Evolutionary conservation across 2,888 invertebrate genomes (phyloP).

Genomic region (Phaedon cochleariae): DNA sequence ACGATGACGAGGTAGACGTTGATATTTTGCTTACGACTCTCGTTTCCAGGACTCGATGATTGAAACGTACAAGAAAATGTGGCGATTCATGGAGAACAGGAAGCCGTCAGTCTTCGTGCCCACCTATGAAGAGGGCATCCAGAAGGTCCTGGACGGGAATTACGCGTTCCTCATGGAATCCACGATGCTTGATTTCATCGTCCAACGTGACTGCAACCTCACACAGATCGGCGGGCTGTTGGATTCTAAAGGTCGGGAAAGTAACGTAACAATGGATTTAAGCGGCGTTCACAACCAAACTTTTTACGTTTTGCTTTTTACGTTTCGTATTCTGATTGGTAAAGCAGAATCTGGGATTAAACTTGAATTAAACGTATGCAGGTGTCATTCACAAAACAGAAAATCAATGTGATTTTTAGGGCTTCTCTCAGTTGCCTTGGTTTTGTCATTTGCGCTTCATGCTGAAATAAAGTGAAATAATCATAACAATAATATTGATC

Average conservation of each 20-base stretch:
- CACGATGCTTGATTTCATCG: slow-evolving; percentile 84
- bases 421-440: too few species aligned
- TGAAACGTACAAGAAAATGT: slow-evolving; percentile 83
- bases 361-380: too few species aligned
- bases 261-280: slow-evolving; percentile 66
- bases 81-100: slow-evolving; percentile 80
- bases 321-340: too few species aligned
- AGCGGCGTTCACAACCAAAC: too few species aligned
- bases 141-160: slow-evolving; percentile 77
- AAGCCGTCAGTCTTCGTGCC: slow-evolving; percentile 77
- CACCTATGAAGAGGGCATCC: slow-evolving; percentile 81
- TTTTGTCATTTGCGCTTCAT: too few species aligned
- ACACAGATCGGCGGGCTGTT: slow-evolving; percentile 87
- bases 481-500: too few species aligned
- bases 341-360: too few species aligned
- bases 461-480: too few species aligned
- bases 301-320: too few species aligned
- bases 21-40: not conserved
- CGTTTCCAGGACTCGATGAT: slow-evolving; percentile 76
- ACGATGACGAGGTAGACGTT: too few species aligned
- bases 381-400: too few species aligned
- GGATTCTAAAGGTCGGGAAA: slow-evolving; percentile 73
- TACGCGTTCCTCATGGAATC: slow-evolving; percentile 93
- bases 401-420: too few species aligned
- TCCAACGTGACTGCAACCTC: slow-evolving; percentile 83